Base-by-base conservation (phyloP, 35 echinoderm and acorn worm genomes). In the Stichopus chloronotus region DNA sequence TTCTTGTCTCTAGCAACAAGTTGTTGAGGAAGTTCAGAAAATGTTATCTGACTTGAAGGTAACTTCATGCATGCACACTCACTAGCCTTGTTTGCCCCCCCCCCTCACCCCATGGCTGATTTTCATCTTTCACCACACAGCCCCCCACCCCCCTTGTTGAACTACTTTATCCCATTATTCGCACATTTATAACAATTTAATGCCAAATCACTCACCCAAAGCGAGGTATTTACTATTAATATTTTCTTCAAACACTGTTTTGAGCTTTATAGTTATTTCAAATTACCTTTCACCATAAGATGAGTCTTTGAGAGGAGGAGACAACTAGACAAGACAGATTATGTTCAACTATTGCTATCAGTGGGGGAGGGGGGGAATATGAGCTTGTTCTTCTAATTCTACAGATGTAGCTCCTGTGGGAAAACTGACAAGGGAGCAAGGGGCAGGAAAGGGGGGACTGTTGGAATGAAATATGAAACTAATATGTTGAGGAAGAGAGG, bases 1-100 rank as follows among this genome's bases (percentile, higher is more conserved):
- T 83, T 83, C 30, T 56, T 56, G 17, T 83, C 43, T 83, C 55
- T 83, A 83, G 80, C 80, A 83, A 83, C 80, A 83, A 83, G 80
- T 83, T 83, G 80, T 83, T 55, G 80, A 83, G 8, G 80, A 54
- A 55, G 80, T 83, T 53, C 80, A 83, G 80, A 83, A 83, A 53
- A 56, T 83, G 80, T 55, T 83, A 83, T 43, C 25, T 55, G 80
- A 83, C 9, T 83, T 83, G 14, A 56, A 83, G 80, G 80, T 83
- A 83, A 83, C 55, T 19, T 56, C 80, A 65, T 65, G 61, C 61
- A 11, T 19, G 61, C 61, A 65, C 61, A 65, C 11, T 19, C 61
- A 65, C 61, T 10, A 65, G 61, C 61, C 61, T 19, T 19, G 11
- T 65, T 19, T 65, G 61, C 19, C 61, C 61, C 13, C n/a, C n/a